Evolutionary conservation across 2,797 vertebrate species (phyloP).

Genomic region (Smutsia gigantea): DNA sequence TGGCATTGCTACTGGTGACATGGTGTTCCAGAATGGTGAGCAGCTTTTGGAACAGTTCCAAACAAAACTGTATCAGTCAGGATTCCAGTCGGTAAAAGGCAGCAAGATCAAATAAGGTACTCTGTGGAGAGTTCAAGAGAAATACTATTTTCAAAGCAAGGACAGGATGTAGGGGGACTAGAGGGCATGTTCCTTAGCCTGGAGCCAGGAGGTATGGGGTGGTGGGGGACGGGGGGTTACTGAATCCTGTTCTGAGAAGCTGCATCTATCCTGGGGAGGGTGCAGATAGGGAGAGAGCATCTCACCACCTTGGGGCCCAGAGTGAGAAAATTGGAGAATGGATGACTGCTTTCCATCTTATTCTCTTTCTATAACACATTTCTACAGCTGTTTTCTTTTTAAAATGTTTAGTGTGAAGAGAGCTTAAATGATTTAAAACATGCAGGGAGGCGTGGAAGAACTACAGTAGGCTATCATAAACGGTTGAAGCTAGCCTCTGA

Average conservation of each 20-base stretch:
- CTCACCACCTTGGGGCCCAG: neutral
- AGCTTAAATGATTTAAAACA: slow-evolving; percentile 32
- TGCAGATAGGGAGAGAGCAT: neutral
- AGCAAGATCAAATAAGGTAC: neutral
- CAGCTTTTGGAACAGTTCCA: neutral
- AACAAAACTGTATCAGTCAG: neutral
- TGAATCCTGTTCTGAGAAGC: neutral
- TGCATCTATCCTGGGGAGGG: neutral
- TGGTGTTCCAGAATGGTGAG: neutral
- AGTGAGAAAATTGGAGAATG: neutral
- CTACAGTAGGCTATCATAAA: neutral
- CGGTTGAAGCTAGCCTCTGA: neutral
- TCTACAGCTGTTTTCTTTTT: neutral
- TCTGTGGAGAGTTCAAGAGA: neutral
- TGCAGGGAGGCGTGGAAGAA: neutral
- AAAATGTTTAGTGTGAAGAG: neutral
- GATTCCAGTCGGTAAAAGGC: neutral
- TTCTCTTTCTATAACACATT: neutral
- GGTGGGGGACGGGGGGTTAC: neutral
- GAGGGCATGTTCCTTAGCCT: neutral
- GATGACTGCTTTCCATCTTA: neutral
- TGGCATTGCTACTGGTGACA: neutral
- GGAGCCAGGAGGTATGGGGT: neutral
- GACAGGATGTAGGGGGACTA: no score
- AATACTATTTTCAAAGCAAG: neutral